A percentile compares a stretch with the other conserved stretches of the same genome.
These are phyloP conservation scores for Scleropages formosus DNA, from an alignment of 2,797 vertebrate genomes.

Conservation along the genomic window DNA sequence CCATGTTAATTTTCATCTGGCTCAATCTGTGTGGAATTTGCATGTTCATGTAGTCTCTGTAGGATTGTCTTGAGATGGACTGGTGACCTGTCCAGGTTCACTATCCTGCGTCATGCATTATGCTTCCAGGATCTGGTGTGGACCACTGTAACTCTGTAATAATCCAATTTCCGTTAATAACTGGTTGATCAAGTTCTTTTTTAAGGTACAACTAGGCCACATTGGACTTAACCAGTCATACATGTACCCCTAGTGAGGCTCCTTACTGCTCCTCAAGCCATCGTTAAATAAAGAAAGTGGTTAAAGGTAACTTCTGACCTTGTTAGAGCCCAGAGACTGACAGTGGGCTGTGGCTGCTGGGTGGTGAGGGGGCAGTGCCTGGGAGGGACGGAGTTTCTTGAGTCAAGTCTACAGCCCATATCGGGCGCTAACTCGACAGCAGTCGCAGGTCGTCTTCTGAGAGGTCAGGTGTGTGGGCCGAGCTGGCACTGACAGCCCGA, in stretches of 20 bases:
- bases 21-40: too few species aligned
- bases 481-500: constrained; percentile 36
- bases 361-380: neutral
- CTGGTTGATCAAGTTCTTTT: too few species aligned
- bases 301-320: neutral
- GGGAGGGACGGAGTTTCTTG: neutral
- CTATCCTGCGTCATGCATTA: neutral
- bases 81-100: too few species aligned
- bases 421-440: constrained; percentile 43
- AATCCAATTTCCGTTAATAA: too few species aligned
- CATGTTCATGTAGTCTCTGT: too few species aligned
- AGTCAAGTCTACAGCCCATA: neutral
- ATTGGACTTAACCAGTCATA: neutral
- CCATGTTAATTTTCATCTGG: too few species aligned
- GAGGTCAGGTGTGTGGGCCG: constrained; percentile 35
- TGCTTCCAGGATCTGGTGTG: too few species aligned
- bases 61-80: too few species aligned
- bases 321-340: neutral
- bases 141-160: too few species aligned
- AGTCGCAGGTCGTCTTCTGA: constrained; percentile 36
- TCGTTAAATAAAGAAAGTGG: constrained; percentile 1
- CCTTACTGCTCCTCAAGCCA: neutral
- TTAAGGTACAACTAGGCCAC: neutral
- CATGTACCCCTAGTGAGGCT: neutral
- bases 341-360: neutral